Conservation (phyloP, 2,888 invertebrate genomes). For the Brenthis ino region DNA sequence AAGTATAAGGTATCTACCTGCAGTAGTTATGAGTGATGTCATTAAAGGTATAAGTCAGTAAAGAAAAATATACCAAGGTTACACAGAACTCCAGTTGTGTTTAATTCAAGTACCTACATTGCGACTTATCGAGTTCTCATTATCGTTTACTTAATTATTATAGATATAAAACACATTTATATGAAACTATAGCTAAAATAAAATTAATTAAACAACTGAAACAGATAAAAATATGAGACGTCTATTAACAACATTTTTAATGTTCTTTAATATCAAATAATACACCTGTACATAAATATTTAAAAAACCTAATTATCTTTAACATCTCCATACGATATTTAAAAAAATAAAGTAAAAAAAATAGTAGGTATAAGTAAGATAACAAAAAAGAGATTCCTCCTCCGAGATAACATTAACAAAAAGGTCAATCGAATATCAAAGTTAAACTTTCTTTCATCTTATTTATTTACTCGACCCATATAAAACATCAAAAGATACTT, state of each 20-base stretch:
- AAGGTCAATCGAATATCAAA: conserved; percentile 21
- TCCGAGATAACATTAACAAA: conserved; percentile 7
- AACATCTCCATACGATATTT: too few species aligned
- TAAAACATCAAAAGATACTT: conserved; percentile 6
- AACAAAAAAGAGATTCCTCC: too few species aligned
- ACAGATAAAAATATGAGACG: too few species aligned
- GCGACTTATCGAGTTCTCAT: conserved; percentile 4
- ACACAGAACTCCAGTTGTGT: conserved; percentile 12
- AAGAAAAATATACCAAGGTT: conserved; percentile 27
- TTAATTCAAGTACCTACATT: conserved; percentile 8
- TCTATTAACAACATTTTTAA: too few species aligned
- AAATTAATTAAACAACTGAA: too few species aligned
- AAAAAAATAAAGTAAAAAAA: too few species aligned
- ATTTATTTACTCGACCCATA: conserved; percentile 15
- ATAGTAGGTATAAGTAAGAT: too few species aligned
- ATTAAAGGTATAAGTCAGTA: conserved; percentile 27
- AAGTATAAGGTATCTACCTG: not conserved
- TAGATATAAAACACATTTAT: not conserved
- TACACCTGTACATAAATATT: too few species aligned
- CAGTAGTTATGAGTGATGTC: conserved; percentile 25
- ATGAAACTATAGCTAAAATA: not conserved
- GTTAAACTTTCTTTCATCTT: conserved; percentile 15
- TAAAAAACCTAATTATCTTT: too few species aligned
- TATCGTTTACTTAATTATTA: not conserved
- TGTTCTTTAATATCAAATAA: too few species aligned